Evolutionary conservation across 2,888 invertebrate genomes (phyloP).

Genomic region (Sisyra terminalis): DNA sequence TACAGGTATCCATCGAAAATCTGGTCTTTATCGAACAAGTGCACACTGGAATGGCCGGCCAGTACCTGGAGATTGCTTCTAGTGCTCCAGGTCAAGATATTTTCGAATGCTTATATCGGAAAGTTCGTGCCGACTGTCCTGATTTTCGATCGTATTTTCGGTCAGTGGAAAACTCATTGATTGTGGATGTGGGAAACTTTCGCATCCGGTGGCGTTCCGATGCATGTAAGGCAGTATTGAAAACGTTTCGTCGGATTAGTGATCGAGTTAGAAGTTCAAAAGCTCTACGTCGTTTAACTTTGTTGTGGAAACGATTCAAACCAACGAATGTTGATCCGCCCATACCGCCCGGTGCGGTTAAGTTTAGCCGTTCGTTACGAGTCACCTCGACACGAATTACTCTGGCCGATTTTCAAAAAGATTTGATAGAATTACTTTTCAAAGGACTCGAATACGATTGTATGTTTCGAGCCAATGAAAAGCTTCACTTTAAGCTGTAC

Average conservation of each 20-base stretch:
- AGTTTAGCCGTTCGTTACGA: slow-evolving; percentile 53
- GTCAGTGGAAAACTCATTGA: slow-evolving; percentile 60
- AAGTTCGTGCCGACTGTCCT: slow-evolving; percentile 65
- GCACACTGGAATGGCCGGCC: slow-evolving; percentile 54
- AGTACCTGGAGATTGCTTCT: slow-evolving; percentile 57
- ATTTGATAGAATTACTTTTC: slow-evolving; percentile 48
- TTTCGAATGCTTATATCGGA: slow-evolving; percentile 56
- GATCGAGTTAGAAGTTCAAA: not conserved
- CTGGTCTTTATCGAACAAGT: slow-evolving; percentile 57
- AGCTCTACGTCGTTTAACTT: not conserved
- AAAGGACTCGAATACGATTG: slow-evolving; percentile 56
- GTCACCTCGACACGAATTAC: slow-evolving; percentile 40
- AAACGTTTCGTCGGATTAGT: slow-evolving; percentile 33
- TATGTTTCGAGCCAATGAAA: slow-evolving; percentile 59
- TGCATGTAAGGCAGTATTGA: slow-evolving; percentile 49
- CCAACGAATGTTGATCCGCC: slow-evolving; percentile 37
- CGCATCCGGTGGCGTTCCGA: slow-evolving; percentile 54
- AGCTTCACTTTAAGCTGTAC: slow-evolving; percentile 53
- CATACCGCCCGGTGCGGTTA: slow-evolving; percentile 58
- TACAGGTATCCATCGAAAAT: slow-evolving; percentile 50
- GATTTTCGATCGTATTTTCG: slow-evolving; percentile 69
- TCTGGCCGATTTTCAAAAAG: slow-evolving; percentile 53
- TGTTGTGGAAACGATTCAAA: not conserved
- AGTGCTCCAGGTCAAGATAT: slow-evolving; percentile 44
- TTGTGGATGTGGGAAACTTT: slow-evolving; percentile 46